A percentile compares a stretch with the other conserved stretches of the same genome.
phyloP scores from a whole-genome alignment of 2,113 vertebrate species.

The Vidua macroura region DNA sequence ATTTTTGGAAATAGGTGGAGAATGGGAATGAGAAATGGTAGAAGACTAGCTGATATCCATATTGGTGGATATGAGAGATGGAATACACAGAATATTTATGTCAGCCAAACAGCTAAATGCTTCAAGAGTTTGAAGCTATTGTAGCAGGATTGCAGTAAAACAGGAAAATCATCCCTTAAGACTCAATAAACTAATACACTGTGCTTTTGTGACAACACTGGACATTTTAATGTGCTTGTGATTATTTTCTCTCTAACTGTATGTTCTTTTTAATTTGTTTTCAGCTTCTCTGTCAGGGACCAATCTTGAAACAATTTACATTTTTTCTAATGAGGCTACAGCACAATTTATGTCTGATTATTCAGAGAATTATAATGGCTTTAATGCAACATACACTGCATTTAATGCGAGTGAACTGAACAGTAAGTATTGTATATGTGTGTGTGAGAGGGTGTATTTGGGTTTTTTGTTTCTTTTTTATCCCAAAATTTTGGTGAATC shows the following conservation, averaged over 20 bases:
- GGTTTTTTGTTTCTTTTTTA: neutral
- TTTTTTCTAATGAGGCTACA: constrained; percentile 84
- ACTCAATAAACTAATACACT: neutral
- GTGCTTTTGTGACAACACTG: neutral
- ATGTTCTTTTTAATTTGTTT: neutral
- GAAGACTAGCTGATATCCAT: neutral
- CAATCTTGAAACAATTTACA: constrained; percentile 70
- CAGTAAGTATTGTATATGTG: constrained; percentile 70
- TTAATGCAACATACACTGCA: constrained; percentile 77
- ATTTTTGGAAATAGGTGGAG: neutral
- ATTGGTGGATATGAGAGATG: neutral
- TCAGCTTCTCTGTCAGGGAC: constrained; percentile 81
- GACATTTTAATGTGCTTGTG: neutral
- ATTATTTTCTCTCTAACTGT: neutral
- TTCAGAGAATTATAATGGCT: constrained; percentile 73
- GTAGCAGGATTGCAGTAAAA: neutral
- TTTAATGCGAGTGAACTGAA: constrained; percentile 71
- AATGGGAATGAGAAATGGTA: neutral
- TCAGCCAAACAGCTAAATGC: neutral
- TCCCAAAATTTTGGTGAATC: neutral
- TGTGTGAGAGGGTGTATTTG: neutral
- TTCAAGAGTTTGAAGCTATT: neutral
- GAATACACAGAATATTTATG: neutral
- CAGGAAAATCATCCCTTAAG: neutral
- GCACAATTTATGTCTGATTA: constrained; percentile 76